Evolutionary conservation across 2,113 vertebrate genomes (phyloP).

Genomic region (Bambusicola thoracicus): DNA sequence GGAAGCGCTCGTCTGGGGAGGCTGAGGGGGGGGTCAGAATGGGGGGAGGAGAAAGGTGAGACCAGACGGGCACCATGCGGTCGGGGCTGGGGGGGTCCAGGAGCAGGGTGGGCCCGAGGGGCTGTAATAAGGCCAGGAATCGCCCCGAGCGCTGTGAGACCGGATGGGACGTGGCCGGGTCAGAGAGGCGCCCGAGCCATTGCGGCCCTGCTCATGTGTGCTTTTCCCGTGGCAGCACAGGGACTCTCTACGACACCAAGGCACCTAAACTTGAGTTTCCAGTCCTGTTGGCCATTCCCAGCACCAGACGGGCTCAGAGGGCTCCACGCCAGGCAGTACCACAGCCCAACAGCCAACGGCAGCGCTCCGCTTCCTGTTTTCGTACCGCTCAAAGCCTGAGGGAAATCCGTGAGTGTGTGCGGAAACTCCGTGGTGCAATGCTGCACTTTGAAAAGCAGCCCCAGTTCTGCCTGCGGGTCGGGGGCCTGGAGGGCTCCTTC

Average conservation of each 20-base stretch:
- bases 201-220: not conserved
- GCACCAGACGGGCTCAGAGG: no score
- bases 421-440: fast-evolving
- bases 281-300: no score
- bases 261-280: not conserved
- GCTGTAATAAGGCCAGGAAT: not conserved
- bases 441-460: fast-evolving
- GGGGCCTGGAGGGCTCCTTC: not conserved
- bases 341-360: fast-evolving
- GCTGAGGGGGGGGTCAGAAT: no score
- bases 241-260: no score
- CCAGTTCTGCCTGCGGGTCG: not conserved
- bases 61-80: no score
- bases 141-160: no score
- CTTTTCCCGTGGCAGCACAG: not conserved
- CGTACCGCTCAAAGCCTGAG: not conserved
- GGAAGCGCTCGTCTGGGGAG: no score
- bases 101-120: no score
- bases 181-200: no score
- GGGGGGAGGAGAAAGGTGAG: no score
- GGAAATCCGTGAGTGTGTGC: not conserved
- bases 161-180: not conserved
- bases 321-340: not conserved
- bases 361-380: not conserved
- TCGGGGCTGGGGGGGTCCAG: no score